These are phyloP conservation scores for Vulpes vulpes DNA, from an alignment of 2,113 vertebrate genomes.

Conservation along the genomic window DNA sequence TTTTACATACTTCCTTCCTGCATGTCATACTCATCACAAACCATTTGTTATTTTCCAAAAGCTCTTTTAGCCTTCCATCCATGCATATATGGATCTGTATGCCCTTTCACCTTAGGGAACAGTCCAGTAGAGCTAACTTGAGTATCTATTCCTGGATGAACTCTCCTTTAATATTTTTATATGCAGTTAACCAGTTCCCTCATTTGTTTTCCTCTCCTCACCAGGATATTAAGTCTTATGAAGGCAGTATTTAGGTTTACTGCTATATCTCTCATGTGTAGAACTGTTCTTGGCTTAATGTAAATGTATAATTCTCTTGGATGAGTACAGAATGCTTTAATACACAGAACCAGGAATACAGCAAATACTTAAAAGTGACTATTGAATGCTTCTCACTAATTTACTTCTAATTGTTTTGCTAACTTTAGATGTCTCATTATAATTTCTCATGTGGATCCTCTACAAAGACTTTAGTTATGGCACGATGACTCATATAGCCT, in stretches of 20 bases:
- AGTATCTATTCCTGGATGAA: not conserved
- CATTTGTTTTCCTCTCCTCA: not conserved
- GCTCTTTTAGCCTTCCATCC: not conserved
- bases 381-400: not conserved
- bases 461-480: not conserved
- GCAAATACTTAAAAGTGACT: not conserved
- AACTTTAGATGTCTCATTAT: not conserved
- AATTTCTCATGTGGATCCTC: not conserved
- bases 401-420: not conserved
- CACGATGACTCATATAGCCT: not conserved
- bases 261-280: not conserved
- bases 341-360: not conserved
- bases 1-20: not conserved
- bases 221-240: not conserved
- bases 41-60: not conserved
- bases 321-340: not conserved
- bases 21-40: not conserved
- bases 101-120: not conserved
- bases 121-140: not conserved
- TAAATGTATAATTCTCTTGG: not conserved
- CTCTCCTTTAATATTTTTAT: not conserved
- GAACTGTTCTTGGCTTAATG: not conserved
- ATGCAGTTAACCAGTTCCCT: not conserved
- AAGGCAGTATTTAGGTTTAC: not conserved
- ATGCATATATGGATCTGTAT: accelerated